Conservation (phyloP, 2,113 vertebrate genomes). For the Pachycephala philippinensis region DNA sequence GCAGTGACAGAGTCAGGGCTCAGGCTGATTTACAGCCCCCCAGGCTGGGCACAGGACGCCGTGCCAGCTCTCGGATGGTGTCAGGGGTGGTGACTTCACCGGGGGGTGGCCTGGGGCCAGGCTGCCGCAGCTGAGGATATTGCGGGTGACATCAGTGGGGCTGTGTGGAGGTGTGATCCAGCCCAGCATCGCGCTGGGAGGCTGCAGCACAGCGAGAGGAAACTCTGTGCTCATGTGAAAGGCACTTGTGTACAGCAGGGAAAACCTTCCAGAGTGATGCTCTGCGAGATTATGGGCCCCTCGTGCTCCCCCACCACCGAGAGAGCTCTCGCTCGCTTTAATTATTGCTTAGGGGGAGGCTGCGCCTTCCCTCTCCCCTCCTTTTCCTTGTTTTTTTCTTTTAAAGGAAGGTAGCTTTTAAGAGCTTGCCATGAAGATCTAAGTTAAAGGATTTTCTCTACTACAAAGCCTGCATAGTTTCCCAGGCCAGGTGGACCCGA, state of each 20-base stretch:
- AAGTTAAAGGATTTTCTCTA: slow-evolving; percentile 46
- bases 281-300: neutral
- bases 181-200: neutral
- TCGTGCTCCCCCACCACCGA: neutral
- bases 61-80: neutral
- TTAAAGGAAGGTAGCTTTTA: slow-evolving; percentile 5
- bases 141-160: neutral
- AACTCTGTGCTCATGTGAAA: neutral
- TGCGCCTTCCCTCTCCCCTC: neutral
- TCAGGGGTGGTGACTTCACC: neutral
- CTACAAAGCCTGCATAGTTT: slow-evolving; percentile 62
- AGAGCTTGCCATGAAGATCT: slow-evolving; percentile 59
- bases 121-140: neutral
- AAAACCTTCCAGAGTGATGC: neutral
- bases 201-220: neutral
- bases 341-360: neutral
- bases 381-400: neutral
- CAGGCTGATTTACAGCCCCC: neutral
- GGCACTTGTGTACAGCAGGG: neutral
- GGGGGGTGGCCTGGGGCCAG: neutral
- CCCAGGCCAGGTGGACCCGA: slow-evolving; percentile 60
- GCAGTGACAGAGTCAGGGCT: neutral
- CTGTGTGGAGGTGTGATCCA: neutral
- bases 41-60: neutral
- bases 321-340: neutral